A percentile compares a stretch with the other conserved stretches of the same genome.
phyloP scores from a whole-genome alignment of 2,113 vertebrate genomes.

The Neogobius melanostomus region DNA sequence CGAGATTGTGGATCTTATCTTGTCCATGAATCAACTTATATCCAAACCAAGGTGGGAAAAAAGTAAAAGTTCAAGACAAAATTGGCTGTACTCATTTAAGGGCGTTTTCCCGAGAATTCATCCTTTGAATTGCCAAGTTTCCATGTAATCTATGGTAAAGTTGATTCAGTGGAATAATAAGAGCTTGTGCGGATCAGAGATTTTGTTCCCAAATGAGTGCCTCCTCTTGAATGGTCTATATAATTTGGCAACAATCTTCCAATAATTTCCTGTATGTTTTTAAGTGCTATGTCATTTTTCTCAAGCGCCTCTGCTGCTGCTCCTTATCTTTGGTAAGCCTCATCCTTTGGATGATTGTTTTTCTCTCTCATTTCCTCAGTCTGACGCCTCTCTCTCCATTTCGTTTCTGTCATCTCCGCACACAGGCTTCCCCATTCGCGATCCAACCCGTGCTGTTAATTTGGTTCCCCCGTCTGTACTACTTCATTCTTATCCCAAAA shows the following conservation, averaged over 20 bases:
- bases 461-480: not conserved
- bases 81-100: too few relatives aligned
- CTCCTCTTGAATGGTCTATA: not conserved
- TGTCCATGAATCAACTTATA: too few relatives aligned
- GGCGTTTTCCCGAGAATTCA: too few relatives aligned
- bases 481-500: constrained; percentile 1
- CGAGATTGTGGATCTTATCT: too few relatives aligned
- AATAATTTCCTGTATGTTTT: not conserved
- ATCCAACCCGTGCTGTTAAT: not conserved
- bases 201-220: too few relatives aligned
- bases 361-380: not conserved
- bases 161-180: too few relatives aligned
- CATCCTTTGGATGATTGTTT: not conserved
- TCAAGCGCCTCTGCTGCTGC: not conserved
- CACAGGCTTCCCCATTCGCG: not conserved
- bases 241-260: not conserved
- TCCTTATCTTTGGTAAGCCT: not conserved
- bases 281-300: not conserved
- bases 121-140: too few relatives aligned
- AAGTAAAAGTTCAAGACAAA: too few relatives aligned
- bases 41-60: too few relatives aligned
- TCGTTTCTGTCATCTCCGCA: not conserved
- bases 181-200: too few relatives aligned
- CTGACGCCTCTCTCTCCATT: not conserved
- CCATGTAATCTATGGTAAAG: too few relatives aligned